Conservation (phyloP, 2,888 invertebrate genomes). For the Liodrosophila aerea region DNA sequence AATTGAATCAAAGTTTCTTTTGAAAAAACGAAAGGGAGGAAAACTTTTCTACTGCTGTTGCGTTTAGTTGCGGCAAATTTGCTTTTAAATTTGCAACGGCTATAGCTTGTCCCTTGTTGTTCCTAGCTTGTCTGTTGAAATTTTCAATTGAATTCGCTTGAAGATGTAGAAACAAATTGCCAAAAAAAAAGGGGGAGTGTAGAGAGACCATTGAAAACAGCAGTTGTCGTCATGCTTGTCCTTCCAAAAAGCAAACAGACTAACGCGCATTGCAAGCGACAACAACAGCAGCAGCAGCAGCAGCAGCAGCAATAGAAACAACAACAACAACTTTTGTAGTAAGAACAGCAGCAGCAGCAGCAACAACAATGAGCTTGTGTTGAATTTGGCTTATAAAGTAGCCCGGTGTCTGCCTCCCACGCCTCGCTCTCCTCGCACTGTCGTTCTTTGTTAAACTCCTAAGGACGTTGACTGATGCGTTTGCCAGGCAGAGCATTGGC, state of each 20-base stretch:
- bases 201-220: conserved; percentile 25
- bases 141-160: conserved; percentile 72
- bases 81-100: conserved; percentile 67
- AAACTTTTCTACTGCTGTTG: conserved; percentile 33
- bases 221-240: conserved; percentile 49
- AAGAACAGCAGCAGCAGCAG: conserved; percentile 14
- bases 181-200: conserved; percentile 46
- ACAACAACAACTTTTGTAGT: conserved; percentile 22
- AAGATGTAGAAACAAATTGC: conserved; percentile 65
- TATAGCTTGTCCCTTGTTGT: conserved; percentile 1
- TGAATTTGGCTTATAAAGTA: conserved; percentile 69
- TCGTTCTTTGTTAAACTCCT: conserved; percentile 70
- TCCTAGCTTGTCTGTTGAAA: conserved; percentile 59
- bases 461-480: conserved; percentile 79
- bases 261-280: conserved; percentile 55
- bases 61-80: conserved; percentile 73
- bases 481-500: conserved; percentile 60
- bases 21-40: conserved; percentile 9
- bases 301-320: conserved; percentile 15
- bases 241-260: conserved; percentile 60
- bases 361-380: conserved; percentile 37
- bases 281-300: conserved; percentile 21
- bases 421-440: conserved; percentile 36
- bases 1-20: conserved; percentile 43
- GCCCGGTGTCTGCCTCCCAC: conserved; percentile 42